Base-by-base conservation (phyloP, 2,113 vertebrate species). In the Lampris megalopsis region DNA sequence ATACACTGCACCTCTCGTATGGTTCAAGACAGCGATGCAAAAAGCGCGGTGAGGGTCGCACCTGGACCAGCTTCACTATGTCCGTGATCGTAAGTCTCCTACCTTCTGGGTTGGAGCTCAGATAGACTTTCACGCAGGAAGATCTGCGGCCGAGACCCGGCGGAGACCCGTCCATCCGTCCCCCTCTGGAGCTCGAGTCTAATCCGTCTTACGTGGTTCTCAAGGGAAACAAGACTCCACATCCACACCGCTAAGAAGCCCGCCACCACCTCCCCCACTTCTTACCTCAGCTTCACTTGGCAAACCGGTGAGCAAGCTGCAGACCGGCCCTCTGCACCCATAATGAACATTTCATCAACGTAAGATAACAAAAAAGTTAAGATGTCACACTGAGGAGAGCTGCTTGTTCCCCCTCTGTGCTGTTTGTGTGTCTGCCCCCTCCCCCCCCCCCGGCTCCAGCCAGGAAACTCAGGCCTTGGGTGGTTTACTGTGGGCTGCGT, bases 101-200 rank as follows among this genome's bases (percentile, higher is more conserved):
- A 95, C 94, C 94, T 67, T 92, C 81, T 37, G 94, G 94, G 85
- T 93, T 93, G 69, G 91, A 93, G 85, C 94, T 93, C 73, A 95
- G 77, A 38, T 94, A 94, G 59, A 95, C 79, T 79, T 94, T 92
- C 38, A 94, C 90, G 86, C 91, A 93, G 58, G 87, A 79, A 0
- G 88, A 78, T n/a, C 71, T 59, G 67, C 67, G 37, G 66, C 47
- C 49, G 70, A 69, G 69, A 2, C 63, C 8, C 42, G 58, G 48
- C 10, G 71, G 5, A 57, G 59, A 48, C 4, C 58, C 5, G 57
- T 81, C 67, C 73, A 73, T 74, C 48, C 52, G 40, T 64, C 61
- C 70, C 69, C 76, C 60, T 43, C 65, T 47, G 10, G 60, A 56
- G 38, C 3, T 0, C 52, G 71, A 59, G 49, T 1, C 11, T 52